Conservation (phyloP, 2,113 vertebrate genomes). For the Cacatua alba region DNA sequence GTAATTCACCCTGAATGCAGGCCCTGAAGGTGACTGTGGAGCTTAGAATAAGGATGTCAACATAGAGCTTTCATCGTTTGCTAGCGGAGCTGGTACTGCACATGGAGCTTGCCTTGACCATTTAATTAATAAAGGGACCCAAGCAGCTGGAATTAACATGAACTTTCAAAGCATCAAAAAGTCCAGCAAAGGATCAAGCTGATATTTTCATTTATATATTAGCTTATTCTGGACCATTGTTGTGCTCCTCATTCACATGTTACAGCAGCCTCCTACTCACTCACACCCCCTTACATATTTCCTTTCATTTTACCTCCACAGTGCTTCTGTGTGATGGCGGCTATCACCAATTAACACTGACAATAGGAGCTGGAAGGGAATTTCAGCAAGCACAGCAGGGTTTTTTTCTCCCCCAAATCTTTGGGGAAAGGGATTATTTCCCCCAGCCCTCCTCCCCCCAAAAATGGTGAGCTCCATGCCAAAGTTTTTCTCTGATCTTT, state of each 20-base stretch:
- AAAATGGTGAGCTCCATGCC: neutral
- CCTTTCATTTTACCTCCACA: slow-evolving; percentile 54
- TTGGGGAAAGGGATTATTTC: slow-evolving; percentile 47
- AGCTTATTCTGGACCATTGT: slow-evolving; percentile 55
- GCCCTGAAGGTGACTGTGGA: slow-evolving; percentile 57
- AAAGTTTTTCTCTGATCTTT: slow-evolving; percentile 32
- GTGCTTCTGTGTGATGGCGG: slow-evolving; percentile 35
- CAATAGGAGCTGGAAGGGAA: slow-evolving; percentile 58
- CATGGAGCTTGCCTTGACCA: slow-evolving; percentile 64
- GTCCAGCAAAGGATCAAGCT: slow-evolving; percentile 54
- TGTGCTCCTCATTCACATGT: slow-evolving; percentile 27
- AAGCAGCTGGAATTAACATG: slow-evolving; percentile 63
- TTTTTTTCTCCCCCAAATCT: slow-evolving; percentile 36
- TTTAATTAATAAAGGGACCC: slow-evolving; percentile 73
- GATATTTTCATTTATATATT: slow-evolving; percentile 74
- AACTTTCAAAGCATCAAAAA: slow-evolving; percentile 72
- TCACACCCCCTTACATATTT: slow-evolving; percentile 20
- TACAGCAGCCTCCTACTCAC: slow-evolving; percentile 48
- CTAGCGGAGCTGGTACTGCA: slow-evolving; percentile 28
- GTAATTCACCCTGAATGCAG: slow-evolving; percentile 67
- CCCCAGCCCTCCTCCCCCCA: neutral
- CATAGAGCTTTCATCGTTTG: slow-evolving; percentile 54
- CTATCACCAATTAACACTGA: slow-evolving; percentile 67
- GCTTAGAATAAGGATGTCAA: slow-evolving; percentile 66
- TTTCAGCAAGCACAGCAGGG: slow-evolving; percentile 50